Conservation (phyloP, 2,888 invertebrate species). For the Rhamnusium bicolor region DNA sequence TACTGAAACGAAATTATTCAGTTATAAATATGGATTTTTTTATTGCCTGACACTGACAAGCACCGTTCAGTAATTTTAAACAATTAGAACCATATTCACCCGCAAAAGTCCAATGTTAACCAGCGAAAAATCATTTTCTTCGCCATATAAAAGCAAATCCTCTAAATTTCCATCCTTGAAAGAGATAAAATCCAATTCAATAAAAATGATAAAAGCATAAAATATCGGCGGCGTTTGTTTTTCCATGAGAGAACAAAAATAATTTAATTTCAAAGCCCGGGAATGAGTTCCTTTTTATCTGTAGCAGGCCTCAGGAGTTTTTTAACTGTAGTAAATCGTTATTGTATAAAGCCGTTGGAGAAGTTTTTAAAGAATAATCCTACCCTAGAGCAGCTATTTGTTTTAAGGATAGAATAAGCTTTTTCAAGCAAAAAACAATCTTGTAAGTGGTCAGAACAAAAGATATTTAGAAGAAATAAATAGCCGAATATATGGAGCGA, state of each 20-base stretch:
- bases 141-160: neutral
- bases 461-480: neutral
- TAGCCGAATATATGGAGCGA: neutral
- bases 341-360: slow-evolving; percentile 18
- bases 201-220: slow-evolving; percentile 13
- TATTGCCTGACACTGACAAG: neutral
- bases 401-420: slow-evolving; percentile 12
- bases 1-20: too few relatives aligned
- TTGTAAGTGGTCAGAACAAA: slow-evolving; percentile 10
- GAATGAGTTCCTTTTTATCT: slow-evolving; percentile 21
- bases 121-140: neutral
- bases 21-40: too few relatives aligned
- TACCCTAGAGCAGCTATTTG: neutral
- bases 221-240: slow-evolving; percentile 27
- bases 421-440: neutral
- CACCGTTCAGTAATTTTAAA: neutral
- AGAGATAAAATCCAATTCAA: slow-evolving; percentile 21
- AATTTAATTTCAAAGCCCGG: slow-evolving; percentile 27
- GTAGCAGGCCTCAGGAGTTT: slow-evolving; percentile 16
- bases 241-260: slow-evolving; percentile 16
- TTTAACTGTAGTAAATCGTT: slow-evolving; percentile 31
- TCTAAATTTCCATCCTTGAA: neutral
- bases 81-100: neutral
- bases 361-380: slow-evolving; percentile 28
- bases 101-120: neutral